Base-by-base conservation (phyloP, 2,888 invertebrate genomes). In the Thera britannica region DNA sequence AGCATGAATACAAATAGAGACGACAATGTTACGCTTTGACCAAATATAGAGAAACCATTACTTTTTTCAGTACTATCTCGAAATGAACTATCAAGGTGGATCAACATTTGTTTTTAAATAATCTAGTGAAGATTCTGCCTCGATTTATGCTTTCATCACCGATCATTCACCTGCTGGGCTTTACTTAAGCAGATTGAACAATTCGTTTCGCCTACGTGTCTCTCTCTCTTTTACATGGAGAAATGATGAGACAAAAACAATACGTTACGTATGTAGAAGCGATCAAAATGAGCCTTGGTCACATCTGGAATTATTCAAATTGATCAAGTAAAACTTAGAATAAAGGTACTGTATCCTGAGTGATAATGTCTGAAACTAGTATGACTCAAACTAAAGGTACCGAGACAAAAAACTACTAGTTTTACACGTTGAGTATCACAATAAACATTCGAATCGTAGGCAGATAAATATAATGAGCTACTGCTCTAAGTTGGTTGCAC, bases 401-500 rank as follows among this genome's bases (percentile, higher is more conserved):
- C n/a, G n/a, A n/a, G n/a, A n/a, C 8, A 49, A 65, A 57, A 51
- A 51, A 6, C 12, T 51, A 12, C 23, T 6, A 12, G 12, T 51
- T 38, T 34, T 34, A 49, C 36, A 11, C 49, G 36, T 23, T 23
- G 44, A 59, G 44, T 23, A 57, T 52, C 35, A 48, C 41, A 57
- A 51, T 51, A 49, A 59, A 41, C 34, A 62, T 60, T 44, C 8
- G 44, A 58, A 65, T 62, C 48, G 54, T 44, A 65, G 65, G 44
- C 36, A 56, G 11, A 36, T 56, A 59, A 54, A 58, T 52, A 60
- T 67, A 58, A 63, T 60, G 51, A 68, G 38, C 57, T 59, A 66
- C 52, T 67, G 63, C 23, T 34, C 58, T 62, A 65, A 71, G 72
- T 74, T 72, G 72, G 72, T 69, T 69, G 72, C 63, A 71, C 74